A percentile compares a stretch with the other conserved stretches of the same genome.
phyloP scores from a whole-genome alignment of 2,113 vertebrate species.

The Macrotus californicus region DNA sequence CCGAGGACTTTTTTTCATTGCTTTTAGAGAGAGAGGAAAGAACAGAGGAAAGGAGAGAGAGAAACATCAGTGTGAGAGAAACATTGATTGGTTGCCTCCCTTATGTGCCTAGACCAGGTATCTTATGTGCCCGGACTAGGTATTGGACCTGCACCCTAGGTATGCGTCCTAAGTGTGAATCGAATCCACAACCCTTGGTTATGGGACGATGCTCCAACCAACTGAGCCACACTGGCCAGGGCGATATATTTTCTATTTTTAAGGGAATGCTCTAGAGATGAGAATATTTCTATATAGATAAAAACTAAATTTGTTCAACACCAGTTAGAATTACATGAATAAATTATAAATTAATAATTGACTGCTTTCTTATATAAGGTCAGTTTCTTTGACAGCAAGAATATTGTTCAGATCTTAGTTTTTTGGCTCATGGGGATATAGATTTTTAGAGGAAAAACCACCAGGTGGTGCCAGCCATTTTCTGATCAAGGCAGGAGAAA shows the following conservation, averaged over 20 bases:
- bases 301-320: neutral
- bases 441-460: conserved; percentile 33
- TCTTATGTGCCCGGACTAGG: no score
- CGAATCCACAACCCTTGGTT: no score
- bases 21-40: no score
- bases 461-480: conserved; percentile 64
- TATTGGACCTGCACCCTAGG: no score
- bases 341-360: neutral
- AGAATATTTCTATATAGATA: neutral
- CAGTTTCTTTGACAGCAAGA: neutral
- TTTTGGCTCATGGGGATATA: neutral
- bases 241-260: neutral
- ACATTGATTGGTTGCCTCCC: no score
- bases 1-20: no score
- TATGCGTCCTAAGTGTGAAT: no score
- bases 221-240: no score
- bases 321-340: neutral
- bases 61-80: no score
- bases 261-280: neutral
- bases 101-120: no score
- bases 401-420: neutral
- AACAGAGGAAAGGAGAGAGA: no score
- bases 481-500: conserved; percentile 18
- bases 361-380: neutral
- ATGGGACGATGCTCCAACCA: no score